Conservation (phyloP, 92 coral and sea anemone species). For the Zoanthus sociatus region DNA sequence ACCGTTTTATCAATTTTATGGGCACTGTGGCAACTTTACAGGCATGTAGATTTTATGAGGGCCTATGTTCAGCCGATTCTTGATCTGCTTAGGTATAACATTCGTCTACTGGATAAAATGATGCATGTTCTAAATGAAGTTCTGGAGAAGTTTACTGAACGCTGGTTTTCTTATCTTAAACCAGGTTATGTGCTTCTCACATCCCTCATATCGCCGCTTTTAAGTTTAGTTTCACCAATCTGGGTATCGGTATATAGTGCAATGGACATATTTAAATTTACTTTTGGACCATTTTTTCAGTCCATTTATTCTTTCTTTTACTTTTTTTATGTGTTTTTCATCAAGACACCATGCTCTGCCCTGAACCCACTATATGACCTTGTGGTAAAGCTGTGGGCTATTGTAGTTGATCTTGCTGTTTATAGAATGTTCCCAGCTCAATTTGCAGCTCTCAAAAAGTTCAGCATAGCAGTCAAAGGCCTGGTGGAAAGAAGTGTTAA, state of each 20-base stretch:
- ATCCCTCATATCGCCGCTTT: constrained; percentile 80
- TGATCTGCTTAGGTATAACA: constrained; percentile 82
- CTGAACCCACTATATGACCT: constrained; percentile 64
- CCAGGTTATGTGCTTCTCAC: constrained; percentile 86
- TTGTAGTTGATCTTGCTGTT: constrained; percentile 65
- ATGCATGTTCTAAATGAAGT: constrained; percentile 78
- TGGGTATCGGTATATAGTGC: constrained; percentile 55
- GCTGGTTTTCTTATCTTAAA: constrained; percentile 91
- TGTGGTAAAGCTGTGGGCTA: constrained; percentile 60
- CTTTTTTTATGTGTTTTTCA: constrained; percentile 56
- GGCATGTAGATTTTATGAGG: constrained; percentile 93
- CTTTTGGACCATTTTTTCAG: constrained; percentile 62
- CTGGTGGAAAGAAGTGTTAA: constrained; percentile 79
- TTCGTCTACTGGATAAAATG: constrained; percentile 77
- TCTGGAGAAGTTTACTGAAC: constrained; percentile 87
- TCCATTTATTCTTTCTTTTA: constrained; percentile 68
- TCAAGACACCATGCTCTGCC: constrained; percentile 70
- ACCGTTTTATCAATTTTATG: constrained; percentile 87
- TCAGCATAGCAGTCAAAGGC: constrained; percentile 53
- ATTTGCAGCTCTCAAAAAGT: constrained; percentile 42
- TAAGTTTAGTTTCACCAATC: constrained; percentile 64
- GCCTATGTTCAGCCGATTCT: constrained; percentile 86
- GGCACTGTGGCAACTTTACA: constrained; percentile 99
- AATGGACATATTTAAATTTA: constrained; percentile 49
- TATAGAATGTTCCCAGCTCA: constrained; percentile 62